Evolutionary conservation across 2,113 vertebrate species (phyloP).

Genomic region (Gallinago jamesoni): DNA sequence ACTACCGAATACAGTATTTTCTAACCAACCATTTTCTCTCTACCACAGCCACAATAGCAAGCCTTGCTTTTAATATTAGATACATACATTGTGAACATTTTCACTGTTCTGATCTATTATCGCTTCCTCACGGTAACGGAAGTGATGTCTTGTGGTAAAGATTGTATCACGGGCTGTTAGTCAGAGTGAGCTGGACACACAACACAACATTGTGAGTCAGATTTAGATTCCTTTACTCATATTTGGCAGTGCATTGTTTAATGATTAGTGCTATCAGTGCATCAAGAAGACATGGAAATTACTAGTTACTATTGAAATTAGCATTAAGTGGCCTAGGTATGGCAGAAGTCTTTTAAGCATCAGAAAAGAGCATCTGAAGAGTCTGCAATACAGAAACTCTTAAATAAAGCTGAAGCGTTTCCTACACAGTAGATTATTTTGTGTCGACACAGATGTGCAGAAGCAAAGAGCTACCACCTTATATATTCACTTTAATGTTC

Average conservation of each 20-base stretch:
- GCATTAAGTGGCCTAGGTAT: neutral
- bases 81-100: neutral
- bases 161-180: accelerated
- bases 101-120: neutral
- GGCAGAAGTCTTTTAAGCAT: neutral
- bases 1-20: neutral
- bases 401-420: neutral
- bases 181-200: neutral
- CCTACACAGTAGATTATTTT: neutral
- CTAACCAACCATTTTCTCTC: neutral
- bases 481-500: neutral
- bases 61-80: neutral
- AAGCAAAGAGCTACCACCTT: neutral
- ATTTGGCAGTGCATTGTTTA: neutral
- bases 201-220: neutral
- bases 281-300: neutral
- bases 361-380: neutral
- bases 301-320: neutral
- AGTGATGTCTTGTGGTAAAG: neutral
- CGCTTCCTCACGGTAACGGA: neutral
- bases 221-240: neutral
- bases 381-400: neutral
- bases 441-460: neutral
- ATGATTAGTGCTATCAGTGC: neutral
- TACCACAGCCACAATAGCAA: neutral